phyloP scores from a whole-genome alignment of 2,797 vertebrate species.

The Steatocranus sp. region DNA sequence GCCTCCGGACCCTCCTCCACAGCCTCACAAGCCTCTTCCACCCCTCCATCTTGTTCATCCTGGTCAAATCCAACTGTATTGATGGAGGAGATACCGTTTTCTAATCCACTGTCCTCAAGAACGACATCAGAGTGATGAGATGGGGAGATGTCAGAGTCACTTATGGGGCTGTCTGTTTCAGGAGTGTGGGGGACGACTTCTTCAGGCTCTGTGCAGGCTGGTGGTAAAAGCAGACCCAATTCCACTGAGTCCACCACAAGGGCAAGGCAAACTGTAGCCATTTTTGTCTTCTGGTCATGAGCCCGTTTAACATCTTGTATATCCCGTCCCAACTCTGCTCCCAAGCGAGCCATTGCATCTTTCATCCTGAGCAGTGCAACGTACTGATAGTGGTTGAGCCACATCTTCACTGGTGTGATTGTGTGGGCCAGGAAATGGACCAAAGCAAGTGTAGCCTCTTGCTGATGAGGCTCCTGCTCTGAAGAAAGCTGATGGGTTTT shows the following conservation, averaged over 20 bases:
- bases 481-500: slow-evolving; percentile 38
- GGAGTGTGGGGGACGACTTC: slow-evolving; percentile 69
- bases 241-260: slow-evolving; percentile 81
- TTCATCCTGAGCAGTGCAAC: slow-evolving; percentile 91
- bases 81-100: slow-evolving; percentile 48
- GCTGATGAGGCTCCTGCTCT: slow-evolving; percentile 34
- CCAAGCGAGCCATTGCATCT: slow-evolving; percentile 83
- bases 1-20: slow-evolving; percentile 75
- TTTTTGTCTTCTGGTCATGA: slow-evolving; percentile 61
- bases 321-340: slow-evolving; percentile 82
- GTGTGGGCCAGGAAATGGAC: slow-evolving; percentile 72
- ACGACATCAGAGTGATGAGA: slow-evolving; percentile 53
- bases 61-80: slow-evolving; percentile 24
- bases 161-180: slow-evolving; percentile 85
- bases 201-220: slow-evolving; percentile 60
- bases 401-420: slow-evolving; percentile 79
- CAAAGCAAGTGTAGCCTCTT: slow-evolving; percentile 44
- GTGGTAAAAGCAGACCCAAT: slow-evolving; percentile 84
- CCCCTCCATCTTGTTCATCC: slow-evolving; percentile 71
- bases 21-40: slow-evolving; percentile 86
- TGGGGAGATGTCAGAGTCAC: slow-evolving; percentile 86
- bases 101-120: slow-evolving; percentile 64
- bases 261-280: slow-evolving; percentile 78
- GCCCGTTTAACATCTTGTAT: slow-evolving; percentile 74
- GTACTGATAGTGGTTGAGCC: slow-evolving; percentile 95